phyloP scores from a whole-genome alignment of 1,140 invertebrate species.

The Steinernema khuongi region DNA sequence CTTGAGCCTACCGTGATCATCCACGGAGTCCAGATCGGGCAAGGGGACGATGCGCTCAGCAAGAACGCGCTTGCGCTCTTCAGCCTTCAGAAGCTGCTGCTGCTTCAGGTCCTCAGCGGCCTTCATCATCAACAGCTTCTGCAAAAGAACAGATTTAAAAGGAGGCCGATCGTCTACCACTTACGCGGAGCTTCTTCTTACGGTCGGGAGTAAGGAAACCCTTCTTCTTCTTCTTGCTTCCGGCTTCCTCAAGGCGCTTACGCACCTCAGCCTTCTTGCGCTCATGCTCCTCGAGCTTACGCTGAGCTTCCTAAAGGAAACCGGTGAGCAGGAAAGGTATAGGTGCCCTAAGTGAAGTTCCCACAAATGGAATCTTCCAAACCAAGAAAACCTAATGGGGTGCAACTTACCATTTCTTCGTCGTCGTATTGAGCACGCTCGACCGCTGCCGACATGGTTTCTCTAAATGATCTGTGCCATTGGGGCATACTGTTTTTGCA shows the following conservation, averaged over 20 bases:
- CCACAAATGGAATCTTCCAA: conserved; percentile 6
- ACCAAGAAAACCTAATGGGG: conserved; percentile 9
- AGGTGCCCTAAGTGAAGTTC: conserved; percentile 21
- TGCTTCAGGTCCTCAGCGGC: conserved; percentile 98
- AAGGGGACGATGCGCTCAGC: conserved; percentile 69
- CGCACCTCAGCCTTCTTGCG: conserved; percentile 58
- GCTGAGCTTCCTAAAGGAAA: conserved; percentile 53
- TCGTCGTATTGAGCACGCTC: conserved; percentile 33
- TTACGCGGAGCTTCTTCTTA: conserved; percentile 62
- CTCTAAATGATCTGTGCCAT: not conserved
- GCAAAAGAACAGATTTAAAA: conserved; percentile 38
- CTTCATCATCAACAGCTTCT: conserved; percentile 94
- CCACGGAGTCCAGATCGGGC: not conserved
- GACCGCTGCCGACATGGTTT: not conserved
- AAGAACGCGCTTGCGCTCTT: conserved; percentile 93
- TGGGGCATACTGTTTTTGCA: not conserved
- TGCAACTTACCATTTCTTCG: conserved; percentile 15
- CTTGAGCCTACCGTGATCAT: not conserved
- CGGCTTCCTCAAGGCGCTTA: conserved; percentile 56
- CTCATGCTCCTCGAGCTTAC: conserved; percentile 55
- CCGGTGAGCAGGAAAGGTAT: too few species aligned
- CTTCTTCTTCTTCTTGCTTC: conserved; percentile 58
- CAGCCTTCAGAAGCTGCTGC: conserved; percentile 95
- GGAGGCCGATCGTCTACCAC: conserved; percentile 58
- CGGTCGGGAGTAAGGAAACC: conserved; percentile 58